Percentiles rank a stretch among this genome's conserved stretches.
phyloP scores from a whole-genome alignment of 2,797 vertebrate genomes.

The Glossophaga mutica region DNA sequence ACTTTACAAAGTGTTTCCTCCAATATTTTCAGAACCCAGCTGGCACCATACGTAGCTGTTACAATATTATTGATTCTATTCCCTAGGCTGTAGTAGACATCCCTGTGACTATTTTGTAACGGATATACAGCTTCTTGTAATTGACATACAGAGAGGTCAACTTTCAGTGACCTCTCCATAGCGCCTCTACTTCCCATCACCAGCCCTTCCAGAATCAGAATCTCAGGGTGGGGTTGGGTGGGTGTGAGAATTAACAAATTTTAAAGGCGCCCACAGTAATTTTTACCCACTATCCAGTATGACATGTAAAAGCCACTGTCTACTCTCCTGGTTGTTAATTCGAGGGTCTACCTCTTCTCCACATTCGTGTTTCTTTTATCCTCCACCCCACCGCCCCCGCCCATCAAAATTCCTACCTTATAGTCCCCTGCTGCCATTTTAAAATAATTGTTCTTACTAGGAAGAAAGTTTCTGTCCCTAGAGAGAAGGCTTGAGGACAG shows the following conservation, averaged over 20 bases:
- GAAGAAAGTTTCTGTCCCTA: neutral
- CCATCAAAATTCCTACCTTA: neutral
- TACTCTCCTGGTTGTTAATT: neutral
- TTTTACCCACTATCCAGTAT: neutral
- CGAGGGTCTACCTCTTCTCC: neutral
- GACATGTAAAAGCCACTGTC: neutral
- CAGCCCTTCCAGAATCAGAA: neutral
- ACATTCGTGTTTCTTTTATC: neutral
- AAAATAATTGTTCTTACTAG: neutral
- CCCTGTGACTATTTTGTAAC: neutral
- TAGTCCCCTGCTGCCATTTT: neutral
- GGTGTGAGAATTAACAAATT: neutral
- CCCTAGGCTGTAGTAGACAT: neutral
- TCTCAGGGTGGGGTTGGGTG: neutral
- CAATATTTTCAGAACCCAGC: neutral
- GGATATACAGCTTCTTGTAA: neutral
- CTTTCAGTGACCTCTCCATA: neutral
- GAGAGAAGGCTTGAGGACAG: neutral
- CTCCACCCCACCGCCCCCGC: neutral
- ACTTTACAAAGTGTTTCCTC: neutral
- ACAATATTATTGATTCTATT: neutral
- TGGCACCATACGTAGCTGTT: neutral
- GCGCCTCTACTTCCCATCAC: neutral
- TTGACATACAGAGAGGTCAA: neutral
- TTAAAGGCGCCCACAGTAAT: neutral